Conservation (phyloP, 2,113 vertebrate genomes). For the Emberiza fucata region DNA sequence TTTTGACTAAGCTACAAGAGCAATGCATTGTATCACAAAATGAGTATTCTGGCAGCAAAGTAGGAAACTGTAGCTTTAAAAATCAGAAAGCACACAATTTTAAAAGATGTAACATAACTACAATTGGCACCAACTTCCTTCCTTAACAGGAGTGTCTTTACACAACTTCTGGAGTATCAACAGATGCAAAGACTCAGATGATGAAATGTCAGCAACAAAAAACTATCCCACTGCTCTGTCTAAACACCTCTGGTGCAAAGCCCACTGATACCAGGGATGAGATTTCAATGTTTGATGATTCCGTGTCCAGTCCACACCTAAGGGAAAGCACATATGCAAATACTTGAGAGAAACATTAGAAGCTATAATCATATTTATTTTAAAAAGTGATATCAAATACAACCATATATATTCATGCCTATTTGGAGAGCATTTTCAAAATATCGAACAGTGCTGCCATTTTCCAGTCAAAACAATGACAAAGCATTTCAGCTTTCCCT, state of each 20-base stretch:
- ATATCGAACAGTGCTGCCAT: constrained; percentile 30
- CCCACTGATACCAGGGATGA: background rate
- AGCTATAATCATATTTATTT: constrained; percentile 71
- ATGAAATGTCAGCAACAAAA: background rate
- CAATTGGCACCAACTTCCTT: background rate
- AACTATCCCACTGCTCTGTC: background rate
- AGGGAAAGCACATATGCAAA: background rate
- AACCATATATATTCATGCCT: constrained; percentile 57
- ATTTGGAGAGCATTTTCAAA: constrained; percentile 49
- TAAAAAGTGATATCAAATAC: constrained; percentile 70
- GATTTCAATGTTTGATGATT: background rate
- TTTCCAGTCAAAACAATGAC: constrained; percentile 36
- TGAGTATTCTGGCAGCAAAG: background rate
- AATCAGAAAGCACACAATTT: background rate
- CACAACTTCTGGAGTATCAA: background rate
- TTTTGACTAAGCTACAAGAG: background rate
- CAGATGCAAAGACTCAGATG: background rate
- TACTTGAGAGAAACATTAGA: constrained; percentile 34
- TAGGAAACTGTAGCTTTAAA: background rate
- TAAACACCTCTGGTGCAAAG: background rate
- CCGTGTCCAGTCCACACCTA: background rate
- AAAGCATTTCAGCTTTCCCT: constrained; percentile 26
- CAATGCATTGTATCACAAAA: background rate
- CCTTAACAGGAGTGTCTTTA: background rate
- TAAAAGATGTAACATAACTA: background rate